Base-by-base conservation (phyloP, 2,113 vertebrate genomes). In the Ictalurus furcatus region DNA sequence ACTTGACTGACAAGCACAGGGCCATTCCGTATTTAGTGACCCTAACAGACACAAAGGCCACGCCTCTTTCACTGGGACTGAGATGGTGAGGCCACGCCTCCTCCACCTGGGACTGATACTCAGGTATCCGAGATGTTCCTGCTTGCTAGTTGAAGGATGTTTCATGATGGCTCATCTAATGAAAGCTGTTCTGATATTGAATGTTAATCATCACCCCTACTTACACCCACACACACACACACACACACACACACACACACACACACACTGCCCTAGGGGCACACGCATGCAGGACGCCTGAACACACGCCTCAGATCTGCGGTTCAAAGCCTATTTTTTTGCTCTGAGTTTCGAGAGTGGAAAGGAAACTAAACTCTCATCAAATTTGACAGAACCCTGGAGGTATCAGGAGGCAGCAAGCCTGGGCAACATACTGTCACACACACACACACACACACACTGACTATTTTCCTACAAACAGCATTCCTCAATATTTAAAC, bases 361-460 rank as follows among this genome's bases (percentile, higher is more conserved):
- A 90, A 92, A 91, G 58, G 61, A 90, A 44, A 65, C 71, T 67
- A 74, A 91, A 80, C 78, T 87, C 91, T 90, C 91, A 87, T 92
- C 89, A 91, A 92, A 91, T 94, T 89, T 94, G 92, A 92, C 86
- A 80, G 87, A 89, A 79, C 19, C 93, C 94, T 94, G 92, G 80
- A 94, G 94, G 94, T 91, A 73, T 90, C 91, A 85, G 89, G 91
- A 91, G 93, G 48, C 76, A 87, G 92, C 94, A 92, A 91, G 94
- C 93, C 94, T 93, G 93, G 93, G 92, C 95, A 44, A 69, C 90
- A 91, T 52, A 54, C 91, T 85, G 86, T 92, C 89, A 92, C 4
- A 44, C 65, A 73, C 65, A n/a, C 61, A 85, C 63, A 71, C 44
- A 85, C 63, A 52, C 40, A 85, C 67, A 34, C 63, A 80, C 12